phyloP scores from a whole-genome alignment of 1,140 invertebrate genomes.

The Calephelis virginiensis region DNA sequence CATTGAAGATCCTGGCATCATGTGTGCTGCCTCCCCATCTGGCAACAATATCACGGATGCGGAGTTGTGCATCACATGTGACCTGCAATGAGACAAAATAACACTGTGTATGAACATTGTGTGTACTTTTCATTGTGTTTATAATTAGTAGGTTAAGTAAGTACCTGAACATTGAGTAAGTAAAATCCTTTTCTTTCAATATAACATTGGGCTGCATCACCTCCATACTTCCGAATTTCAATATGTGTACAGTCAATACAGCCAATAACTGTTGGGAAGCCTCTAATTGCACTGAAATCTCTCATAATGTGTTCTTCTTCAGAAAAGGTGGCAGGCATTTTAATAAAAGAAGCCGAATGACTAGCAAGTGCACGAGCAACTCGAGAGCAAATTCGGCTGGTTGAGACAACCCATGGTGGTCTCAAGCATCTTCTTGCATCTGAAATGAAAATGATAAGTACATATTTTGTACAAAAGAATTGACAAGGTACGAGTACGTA shows the following conservation, averaged over 20 bases:
- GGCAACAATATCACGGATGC: conserved; percentile 4
- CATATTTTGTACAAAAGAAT: neutral
- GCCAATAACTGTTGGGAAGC: conserved; percentile 21
- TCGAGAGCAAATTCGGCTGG: too few species aligned
- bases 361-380: neutral
- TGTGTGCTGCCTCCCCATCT: conserved; percentile 17
- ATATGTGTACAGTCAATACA: conserved; percentile 25
- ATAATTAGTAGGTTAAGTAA: neutral
- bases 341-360: neutral
- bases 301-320: neutral
- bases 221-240: conserved; percentile 26
- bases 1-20: neutral
- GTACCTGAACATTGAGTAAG: conserved; percentile 26
- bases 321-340: neutral
- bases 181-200: conserved; percentile 26
- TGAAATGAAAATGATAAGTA: too few species aligned
- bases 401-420: too few species aligned
- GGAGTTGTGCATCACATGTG: conserved; percentile 18
- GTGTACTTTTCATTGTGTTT: too few species aligned
- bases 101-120: too few species aligned
- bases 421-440: too few species aligned
- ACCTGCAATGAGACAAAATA: conserved; percentile 6
- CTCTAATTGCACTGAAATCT: conserved; percentile 6
- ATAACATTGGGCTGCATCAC: conserved; percentile 26
- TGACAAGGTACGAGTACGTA: neutral